A percentile compares a stretch with the other conserved stretches of the same genome.
Conservation (phyloP, 2,113 vertebrate species). For the Plestiodon gilberti region DNA sequence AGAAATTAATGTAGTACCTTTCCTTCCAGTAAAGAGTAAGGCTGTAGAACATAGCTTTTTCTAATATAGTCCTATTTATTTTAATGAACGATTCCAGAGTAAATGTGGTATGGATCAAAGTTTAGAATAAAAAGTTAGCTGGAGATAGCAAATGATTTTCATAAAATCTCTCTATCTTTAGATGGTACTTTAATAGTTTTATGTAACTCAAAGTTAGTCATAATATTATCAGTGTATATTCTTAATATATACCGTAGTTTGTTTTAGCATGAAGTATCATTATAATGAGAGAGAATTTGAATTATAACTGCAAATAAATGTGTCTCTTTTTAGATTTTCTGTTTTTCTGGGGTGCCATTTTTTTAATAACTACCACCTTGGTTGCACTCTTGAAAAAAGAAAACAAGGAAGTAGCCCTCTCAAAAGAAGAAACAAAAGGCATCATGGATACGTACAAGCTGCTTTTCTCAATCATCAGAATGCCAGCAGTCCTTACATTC, state of each 20-base stretch:
- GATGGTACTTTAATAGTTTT: not conserved
- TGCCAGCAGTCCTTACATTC: constrained; percentile 94
- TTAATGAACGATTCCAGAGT: not conserved
- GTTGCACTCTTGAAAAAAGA: constrained; percentile 94
- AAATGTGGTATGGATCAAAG: not conserved
- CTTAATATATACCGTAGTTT: not conserved
- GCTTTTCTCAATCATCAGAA: constrained; percentile 90
- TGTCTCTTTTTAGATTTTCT: constrained; percentile 87
- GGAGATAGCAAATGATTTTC: not conserved
- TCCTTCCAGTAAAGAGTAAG: not conserved
- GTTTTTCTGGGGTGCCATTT: constrained; percentile 94
- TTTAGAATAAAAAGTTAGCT: not conserved
- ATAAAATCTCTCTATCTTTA: not conserved
- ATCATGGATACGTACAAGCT: constrained; percentile 93
- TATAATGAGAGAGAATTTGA: not conserved
- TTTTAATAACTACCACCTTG: constrained; percentile 93
- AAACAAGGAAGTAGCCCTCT: constrained; percentile 72
- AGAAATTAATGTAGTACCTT: not conserved
- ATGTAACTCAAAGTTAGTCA: not conserved
- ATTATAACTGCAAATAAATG: constrained; percentile 21
- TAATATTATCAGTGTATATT: not conserved
- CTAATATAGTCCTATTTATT: not conserved
- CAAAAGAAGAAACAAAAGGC: constrained; percentile 87
- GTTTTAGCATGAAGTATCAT: not conserved
- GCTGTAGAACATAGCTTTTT: not conserved